These are phyloP conservation scores for Eidolon helvum DNA, from an alignment of 2,113 vertebrate genomes.

Conservation along the genomic window DNA sequence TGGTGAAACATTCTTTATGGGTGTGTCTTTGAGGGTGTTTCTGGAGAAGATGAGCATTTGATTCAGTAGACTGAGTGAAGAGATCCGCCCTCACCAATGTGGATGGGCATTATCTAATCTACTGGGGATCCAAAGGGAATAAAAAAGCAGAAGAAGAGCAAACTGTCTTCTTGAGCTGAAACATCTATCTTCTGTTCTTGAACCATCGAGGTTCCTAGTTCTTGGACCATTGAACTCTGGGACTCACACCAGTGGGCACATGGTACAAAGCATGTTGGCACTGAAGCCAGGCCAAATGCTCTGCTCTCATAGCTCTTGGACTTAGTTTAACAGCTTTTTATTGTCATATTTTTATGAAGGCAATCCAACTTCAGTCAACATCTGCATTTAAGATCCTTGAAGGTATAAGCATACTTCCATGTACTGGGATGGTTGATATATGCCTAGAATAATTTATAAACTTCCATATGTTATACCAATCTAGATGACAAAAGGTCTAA, in stretches of 20 bases:
- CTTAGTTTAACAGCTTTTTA: background rate
- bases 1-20: background rate
- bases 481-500: constrained; percentile 7
- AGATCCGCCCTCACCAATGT: background rate
- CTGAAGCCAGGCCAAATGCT: background rate
- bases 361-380: background rate
- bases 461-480: background rate
- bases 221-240: background rate
- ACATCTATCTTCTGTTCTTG: background rate
- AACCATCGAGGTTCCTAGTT: background rate
- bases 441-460: background rate
- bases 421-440: background rate
- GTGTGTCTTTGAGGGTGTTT: background rate
- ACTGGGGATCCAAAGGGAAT: background rate
- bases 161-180: background rate
- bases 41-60: background rate
- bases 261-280: background rate
- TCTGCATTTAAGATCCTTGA: background rate
- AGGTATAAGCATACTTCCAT: background rate
- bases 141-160: background rate
- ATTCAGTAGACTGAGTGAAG: background rate
- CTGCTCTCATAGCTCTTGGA: background rate
- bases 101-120: background rate
- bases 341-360: background rate
- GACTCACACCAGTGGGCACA: background rate